Conservation (phyloP, 1,140 invertebrate species). For the Ceratina calcarata region DNA sequence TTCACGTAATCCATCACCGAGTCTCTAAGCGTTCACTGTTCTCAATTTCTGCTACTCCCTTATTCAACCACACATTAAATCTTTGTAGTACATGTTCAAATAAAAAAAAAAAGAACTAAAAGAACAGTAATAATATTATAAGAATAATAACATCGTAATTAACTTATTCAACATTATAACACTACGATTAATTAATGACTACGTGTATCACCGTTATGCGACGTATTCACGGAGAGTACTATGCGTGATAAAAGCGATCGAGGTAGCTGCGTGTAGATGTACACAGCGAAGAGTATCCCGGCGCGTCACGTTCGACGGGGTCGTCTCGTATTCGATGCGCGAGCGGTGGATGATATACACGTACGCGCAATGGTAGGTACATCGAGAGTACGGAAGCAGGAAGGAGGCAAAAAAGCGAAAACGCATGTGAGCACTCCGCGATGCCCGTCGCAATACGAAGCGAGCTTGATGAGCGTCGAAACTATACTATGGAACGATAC, state of each 20-base stretch:
- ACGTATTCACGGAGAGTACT: too few species aligned
- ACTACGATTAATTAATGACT: not conserved
- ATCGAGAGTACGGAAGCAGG: conserved; percentile 17
- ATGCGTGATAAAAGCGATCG: too few species aligned
- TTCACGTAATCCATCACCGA: not conserved
- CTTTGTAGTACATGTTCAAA: not conserved
- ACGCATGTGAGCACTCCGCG: conserved; percentile 43
- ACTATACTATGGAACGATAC: conserved; percentile 63
- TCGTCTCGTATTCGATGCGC: conserved; percentile 1
- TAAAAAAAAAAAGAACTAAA: not conserved
- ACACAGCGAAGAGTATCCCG: not conserved
- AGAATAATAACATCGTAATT: not conserved
- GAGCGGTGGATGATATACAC: not conserved
- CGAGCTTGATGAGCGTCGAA: conserved; percentile 66
- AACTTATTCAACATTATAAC: not conserved
- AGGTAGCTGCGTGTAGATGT: too few species aligned
- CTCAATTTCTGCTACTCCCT: too few species aligned
- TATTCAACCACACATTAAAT: not conserved
- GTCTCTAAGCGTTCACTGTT: conserved; percentile 11
- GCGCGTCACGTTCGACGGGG: not conserved
- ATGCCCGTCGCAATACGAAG: conserved; percentile 66
- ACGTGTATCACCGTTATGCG: not conserved
- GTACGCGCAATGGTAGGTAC: conserved; percentile 8
- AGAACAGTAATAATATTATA: not conserved
- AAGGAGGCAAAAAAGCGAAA: not conserved